These are phyloP conservation scores for Oscheius sp. DNA, from an alignment of 2,888 invertebrate species.

Conservation along the genomic window DNA sequence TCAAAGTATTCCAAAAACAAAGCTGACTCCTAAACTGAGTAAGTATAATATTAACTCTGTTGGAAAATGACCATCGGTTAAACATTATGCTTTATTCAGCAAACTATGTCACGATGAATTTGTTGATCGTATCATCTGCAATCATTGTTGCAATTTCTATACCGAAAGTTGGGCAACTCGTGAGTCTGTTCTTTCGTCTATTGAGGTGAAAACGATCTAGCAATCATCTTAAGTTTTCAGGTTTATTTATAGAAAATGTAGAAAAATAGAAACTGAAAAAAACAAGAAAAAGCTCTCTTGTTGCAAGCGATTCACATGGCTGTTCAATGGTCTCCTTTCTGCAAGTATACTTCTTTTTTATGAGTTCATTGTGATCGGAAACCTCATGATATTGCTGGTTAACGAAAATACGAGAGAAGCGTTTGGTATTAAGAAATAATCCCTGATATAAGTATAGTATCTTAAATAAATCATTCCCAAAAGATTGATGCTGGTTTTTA, in stretches of 20 bases:
- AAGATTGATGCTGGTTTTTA: too few relatives aligned
- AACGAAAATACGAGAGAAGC: constrained; percentile 18
- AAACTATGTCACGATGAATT: constrained; percentile 18
- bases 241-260: constrained; percentile 1
- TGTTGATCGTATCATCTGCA: constrained; percentile 4
- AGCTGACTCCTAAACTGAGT: constrained; percentile 17
- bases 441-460: too few relatives aligned
- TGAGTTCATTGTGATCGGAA: constrained; percentile 8
- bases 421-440: constrained; percentile 15
- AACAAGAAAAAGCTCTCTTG: background rate
- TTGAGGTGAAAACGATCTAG: background rate
- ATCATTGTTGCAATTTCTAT: constrained; percentile 17
- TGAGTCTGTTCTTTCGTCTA: background rate
- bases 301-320: constrained; percentile 5
- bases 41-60: background rate
- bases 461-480: too few relatives aligned
- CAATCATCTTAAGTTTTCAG: too few relatives aligned
- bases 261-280: background rate
- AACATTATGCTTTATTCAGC: constrained; percentile 2
- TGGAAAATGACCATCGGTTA: background rate
- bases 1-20: constrained; percentile 25
- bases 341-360: constrained; percentile 7
- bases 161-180: constrained; percentile 17
- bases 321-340: constrained; percentile 2
- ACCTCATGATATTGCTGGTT: constrained; percentile 4